These are phyloP conservation scores for Rhinoptilus africanus DNA, from an alignment of 2,113 vertebrate species.

Conservation along the genomic window DNA sequence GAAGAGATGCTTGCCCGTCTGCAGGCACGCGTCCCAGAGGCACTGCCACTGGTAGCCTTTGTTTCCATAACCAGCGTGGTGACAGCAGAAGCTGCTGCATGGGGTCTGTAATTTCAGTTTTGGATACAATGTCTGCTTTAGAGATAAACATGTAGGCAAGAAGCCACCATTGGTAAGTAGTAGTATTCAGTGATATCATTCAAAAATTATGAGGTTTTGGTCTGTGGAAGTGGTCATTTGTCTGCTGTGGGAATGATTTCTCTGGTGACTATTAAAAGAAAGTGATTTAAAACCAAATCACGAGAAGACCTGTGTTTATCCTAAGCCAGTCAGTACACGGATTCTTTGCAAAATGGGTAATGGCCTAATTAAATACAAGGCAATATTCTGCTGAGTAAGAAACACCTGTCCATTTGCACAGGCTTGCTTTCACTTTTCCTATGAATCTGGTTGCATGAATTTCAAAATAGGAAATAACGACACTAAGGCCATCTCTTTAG, in stretches of 20 bases:
- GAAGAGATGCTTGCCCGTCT: background rate
- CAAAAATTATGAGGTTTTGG: background rate
- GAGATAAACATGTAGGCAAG: background rate
- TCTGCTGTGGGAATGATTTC: background rate
- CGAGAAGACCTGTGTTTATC: background rate
- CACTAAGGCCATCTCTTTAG: background rate
- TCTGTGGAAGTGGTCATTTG: background rate
- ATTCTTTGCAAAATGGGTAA: background rate
- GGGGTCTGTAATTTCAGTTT: background rate
- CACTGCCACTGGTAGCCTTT: background rate
- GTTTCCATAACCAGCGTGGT: background rate
- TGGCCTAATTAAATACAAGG: background rate
- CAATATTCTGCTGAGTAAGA: background rate
- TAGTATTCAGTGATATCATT: background rate
- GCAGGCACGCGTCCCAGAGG: background rate
- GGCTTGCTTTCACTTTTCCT: background rate
- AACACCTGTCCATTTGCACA: background rate
- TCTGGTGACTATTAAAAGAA: background rate
- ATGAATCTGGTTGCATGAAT: background rate
- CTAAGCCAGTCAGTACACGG: fast-evolving
- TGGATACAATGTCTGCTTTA: background rate
- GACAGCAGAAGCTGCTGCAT: background rate
- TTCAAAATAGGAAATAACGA: background rate
- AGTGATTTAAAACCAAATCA: background rate
- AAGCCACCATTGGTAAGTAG: background rate